Conservation (phyloP, 2,113 vertebrate genomes). For the Anarhynchus alexandrinus region DNA sequence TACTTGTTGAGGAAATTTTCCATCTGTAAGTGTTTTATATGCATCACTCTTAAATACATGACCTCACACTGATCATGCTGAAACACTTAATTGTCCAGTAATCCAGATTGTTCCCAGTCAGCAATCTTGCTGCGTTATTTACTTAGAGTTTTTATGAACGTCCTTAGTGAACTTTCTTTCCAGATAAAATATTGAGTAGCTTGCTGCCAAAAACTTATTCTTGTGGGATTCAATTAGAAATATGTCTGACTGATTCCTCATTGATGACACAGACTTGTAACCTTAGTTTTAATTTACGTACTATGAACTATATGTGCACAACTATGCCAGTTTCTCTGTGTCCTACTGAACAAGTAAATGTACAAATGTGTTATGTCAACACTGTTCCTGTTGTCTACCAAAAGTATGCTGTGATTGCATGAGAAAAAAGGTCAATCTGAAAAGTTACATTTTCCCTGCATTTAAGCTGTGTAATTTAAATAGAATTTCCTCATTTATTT, state of each 20-base stretch:
- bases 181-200: not conserved
- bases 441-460: not conserved
- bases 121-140: not conserved
- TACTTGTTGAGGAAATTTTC: constrained; percentile 6
- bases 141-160: not conserved
- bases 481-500: not conserved
- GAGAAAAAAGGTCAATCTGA: not conserved
- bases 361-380: not conserved
- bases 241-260: not conserved
- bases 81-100: not conserved
- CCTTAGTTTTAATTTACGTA: not conserved
- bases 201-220: not conserved
- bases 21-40: not conserved
- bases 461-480: not conserved
- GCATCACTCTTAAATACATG: not conserved
- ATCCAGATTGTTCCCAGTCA: not conserved
- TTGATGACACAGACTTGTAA: not conserved
- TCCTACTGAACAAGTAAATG: not conserved
- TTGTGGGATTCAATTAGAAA: not conserved
- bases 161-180: not conserved
- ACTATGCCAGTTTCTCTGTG: not conserved
- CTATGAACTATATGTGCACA: not conserved
- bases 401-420: not conserved
- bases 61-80: not conserved
- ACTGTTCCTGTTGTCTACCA: not conserved